phyloP scores from a whole-genome alignment of 64 coral and sea anemone species.

The Pocillopora verrucosa region DNA sequence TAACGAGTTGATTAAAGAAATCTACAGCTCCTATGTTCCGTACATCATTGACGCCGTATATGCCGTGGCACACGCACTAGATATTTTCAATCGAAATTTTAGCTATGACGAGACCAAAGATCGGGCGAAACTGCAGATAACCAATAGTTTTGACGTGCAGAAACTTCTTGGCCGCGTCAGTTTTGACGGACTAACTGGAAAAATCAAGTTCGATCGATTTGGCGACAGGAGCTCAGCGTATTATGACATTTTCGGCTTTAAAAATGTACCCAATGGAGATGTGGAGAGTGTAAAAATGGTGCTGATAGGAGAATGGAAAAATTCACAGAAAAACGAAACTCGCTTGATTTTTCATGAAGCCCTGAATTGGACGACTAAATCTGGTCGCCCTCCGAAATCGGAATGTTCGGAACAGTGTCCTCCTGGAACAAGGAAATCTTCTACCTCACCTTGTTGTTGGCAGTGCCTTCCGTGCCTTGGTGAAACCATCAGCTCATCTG shows the following conservation, averaged over 20 bases:
- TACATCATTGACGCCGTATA: slow-evolving; percentile 71
- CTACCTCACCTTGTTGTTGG: slow-evolving; percentile 61
- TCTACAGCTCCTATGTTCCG: slow-evolving; percentile 32
- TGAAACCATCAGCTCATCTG: slow-evolving; percentile 2
- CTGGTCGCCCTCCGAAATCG: slow-evolving; percentile 35
- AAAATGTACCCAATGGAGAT: not conserved
- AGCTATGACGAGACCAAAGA: not conserved
- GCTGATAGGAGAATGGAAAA: slow-evolving; percentile 7
- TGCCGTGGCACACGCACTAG: slow-evolving; percentile 62
- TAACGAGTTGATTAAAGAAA: not conserved
- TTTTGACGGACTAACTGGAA: slow-evolving; percentile 38
- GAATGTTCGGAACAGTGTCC: slow-evolving; percentile 45
- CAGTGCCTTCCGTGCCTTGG: slow-evolving; percentile 45
- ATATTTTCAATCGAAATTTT: slow-evolving; percentile 15
- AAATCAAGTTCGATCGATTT: slow-evolving; percentile 10
- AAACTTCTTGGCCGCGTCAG: not conserved
- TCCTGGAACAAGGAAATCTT: slow-evolving; percentile 46
- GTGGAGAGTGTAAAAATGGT: not conserved
- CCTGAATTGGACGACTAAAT: not conserved
- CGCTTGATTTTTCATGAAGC: not conserved
- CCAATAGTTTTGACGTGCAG: not conserved
- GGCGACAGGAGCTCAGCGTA: slow-evolving; percentile 17
- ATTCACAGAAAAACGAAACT: not conserved
- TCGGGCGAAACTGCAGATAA: no score
- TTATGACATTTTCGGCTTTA: slow-evolving; percentile 36